Evolutionary conservation across 1,140 invertebrate species (phyloP).

Genomic region (Andrena cerasifolii): DNA sequence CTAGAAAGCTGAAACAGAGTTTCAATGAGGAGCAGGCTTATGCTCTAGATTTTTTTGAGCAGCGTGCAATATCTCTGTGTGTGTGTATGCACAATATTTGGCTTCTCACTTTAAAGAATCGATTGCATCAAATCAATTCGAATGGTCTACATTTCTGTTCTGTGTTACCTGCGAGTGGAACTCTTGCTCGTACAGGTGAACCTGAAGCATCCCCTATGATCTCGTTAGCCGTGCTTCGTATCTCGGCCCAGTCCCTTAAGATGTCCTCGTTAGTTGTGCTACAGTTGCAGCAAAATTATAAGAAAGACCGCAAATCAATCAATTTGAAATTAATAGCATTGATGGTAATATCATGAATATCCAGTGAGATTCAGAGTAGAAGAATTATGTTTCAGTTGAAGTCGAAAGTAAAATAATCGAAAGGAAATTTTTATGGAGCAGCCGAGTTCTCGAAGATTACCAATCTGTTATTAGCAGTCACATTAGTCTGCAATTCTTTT

Average conservation of each 20-base stretch:
- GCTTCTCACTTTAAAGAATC: neutral
- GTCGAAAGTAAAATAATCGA: too few species aligned
- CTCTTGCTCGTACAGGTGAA: constrained; percentile 83
- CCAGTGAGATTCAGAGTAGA: too few species aligned
- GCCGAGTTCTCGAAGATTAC: too few species aligned
- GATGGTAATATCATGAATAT: too few species aligned
- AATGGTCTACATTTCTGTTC: neutral
- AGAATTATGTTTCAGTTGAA: too few species aligned
- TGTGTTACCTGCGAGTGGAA: constrained; percentile 88
- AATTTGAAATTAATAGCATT: too few species aligned
- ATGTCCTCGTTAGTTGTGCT: constrained; percentile 95
- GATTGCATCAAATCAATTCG: neutral
- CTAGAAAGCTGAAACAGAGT: constrained; percentile 24
- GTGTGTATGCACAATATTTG: constrained; percentile 1
- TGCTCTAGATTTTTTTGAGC: neutral
- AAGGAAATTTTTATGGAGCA: too few species aligned
- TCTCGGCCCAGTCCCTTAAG: constrained; percentile 94
- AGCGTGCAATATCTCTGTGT: neutral
- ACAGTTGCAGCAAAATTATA: too few species aligned
- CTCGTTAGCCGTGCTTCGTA: constrained; percentile 89
- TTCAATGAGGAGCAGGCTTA: constrained; percentile 2
- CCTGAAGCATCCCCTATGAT: constrained; percentile 85
- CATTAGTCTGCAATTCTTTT: too few species aligned
- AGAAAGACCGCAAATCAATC: too few species aligned
- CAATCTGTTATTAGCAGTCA: too few species aligned